Conservation (phyloP, 53 echinoderm and acorn worm genomes). For the Zoroaster sp. region DNA sequence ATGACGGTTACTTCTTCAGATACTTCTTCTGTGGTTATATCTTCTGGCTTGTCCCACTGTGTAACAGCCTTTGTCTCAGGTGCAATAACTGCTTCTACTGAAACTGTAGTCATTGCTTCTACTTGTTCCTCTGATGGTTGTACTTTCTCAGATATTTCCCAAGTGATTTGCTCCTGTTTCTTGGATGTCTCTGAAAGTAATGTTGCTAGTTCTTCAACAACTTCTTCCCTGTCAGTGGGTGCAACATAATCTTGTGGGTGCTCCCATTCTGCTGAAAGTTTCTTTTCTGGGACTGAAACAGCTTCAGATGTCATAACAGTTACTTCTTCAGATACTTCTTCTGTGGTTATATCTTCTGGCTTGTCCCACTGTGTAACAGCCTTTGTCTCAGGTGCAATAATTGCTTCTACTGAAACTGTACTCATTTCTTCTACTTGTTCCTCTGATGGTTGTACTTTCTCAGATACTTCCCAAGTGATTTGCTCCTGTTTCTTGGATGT, state of each 20-base stretch:
- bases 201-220: background rate
- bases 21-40: conserved; percentile 59
- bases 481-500: background rate
- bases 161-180: conserved; percentile 7
- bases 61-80: conserved; percentile 3
- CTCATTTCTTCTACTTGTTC: background rate
- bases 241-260: background rate
- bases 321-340: background rate
- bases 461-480: background rate
- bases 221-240: background rate
- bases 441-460: background rate
- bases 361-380: conserved; percentile 25
- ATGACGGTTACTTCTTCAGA: background rate
- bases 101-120: background rate
- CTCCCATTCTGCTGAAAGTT: conserved; percentile 17
- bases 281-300: conserved; percentile 24
- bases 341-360: conserved; percentile 22
- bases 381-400: conserved; percentile 35
- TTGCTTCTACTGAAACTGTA: conserved; percentile 39
- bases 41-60: conserved; percentile 32
- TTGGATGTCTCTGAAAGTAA: background rate
- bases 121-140: background rate
- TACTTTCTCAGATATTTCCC: conserved; percentile 25
- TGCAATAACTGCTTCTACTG: conserved; percentile 31
- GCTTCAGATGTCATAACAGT: background rate